phyloP scores from a whole-genome alignment of 2,888 invertebrate genomes.

The Trilocha varians region DNA sequence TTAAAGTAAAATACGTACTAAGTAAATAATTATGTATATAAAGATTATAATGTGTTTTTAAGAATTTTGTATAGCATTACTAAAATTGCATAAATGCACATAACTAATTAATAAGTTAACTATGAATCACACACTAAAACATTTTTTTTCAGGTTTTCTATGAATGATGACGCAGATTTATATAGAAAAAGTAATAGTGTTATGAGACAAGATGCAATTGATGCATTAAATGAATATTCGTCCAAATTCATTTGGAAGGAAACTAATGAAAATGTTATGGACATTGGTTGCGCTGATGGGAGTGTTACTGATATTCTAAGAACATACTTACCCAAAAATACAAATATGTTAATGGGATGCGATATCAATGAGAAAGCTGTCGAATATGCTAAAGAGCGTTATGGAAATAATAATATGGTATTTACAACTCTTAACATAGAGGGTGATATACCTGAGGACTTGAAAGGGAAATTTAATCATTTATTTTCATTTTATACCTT shows the following conservation, averaged over 20 bases:
- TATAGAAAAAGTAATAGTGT: not conserved
- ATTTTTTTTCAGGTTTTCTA: not conserved
- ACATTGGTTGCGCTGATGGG: constrained; percentile 81
- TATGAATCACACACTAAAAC: not conserved
- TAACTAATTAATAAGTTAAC: too few relatives aligned
- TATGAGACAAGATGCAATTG: constrained; percentile 30
- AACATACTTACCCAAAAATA: constrained; percentile 71
- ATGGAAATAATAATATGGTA: constrained; percentile 49
- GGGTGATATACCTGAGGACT: constrained; percentile 52
- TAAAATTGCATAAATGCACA: too few relatives aligned
- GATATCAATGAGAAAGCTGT: constrained; percentile 83
- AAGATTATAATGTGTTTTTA: too few relatives aligned
- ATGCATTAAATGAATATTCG: not conserved
- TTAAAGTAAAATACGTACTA: too few relatives aligned
- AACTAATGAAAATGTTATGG: not conserved
- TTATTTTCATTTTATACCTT: constrained; percentile 84
- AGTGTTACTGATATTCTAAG: constrained; percentile 76
- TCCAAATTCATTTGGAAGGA: not conserved
- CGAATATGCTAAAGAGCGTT: constrained; percentile 70
- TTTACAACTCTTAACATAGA: constrained; percentile 75
- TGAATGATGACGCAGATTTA: constrained; percentile 5
- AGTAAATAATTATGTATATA: too few relatives aligned
- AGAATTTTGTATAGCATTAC: too few relatives aligned
- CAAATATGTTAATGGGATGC: constrained; percentile 70
- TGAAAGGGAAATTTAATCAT: constrained; percentile 74